Evolutionary conservation across 2,113 vertebrate species (phyloP).

Genomic region (Nicator chloris): DNA sequence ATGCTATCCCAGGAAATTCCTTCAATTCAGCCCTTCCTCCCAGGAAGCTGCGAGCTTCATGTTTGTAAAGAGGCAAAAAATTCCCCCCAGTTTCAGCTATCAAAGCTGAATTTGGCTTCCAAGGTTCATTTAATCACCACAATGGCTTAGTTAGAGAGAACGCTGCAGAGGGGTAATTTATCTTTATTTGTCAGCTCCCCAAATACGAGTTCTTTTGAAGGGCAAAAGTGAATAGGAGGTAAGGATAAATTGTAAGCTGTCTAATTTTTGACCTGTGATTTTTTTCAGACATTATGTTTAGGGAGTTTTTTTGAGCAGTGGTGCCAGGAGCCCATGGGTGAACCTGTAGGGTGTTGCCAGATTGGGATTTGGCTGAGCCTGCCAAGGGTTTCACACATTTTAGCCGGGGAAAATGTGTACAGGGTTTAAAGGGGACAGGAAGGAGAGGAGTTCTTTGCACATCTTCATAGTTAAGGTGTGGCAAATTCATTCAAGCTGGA

Average conservation of each 20-base stretch:
- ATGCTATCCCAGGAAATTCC: not conserved
- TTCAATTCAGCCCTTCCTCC: not conserved
- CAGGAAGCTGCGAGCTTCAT: not conserved
- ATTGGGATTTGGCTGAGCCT: not conserved
- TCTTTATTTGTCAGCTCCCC: conserved; percentile 74
- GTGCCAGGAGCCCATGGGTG: not conserved
- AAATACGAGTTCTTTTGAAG: conserved; percentile 55
- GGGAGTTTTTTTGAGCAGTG: not conserved
- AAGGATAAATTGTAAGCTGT: conserved; percentile 57
- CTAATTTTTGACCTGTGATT: not conserved
- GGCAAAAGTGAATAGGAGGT: conserved; percentile 50
- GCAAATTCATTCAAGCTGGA: not conserved
- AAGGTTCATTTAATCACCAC: conserved; percentile 50
- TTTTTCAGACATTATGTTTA: not conserved
- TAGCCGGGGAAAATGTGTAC: not conserved
- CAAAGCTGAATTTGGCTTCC: conserved; percentile 47
- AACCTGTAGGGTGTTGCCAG: not conserved
- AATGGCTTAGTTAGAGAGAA: conserved; percentile 63
- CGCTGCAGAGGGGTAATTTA: conserved; percentile 45
- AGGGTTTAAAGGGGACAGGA: not conserved
- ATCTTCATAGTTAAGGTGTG: not conserved
- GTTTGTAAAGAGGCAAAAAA: not conserved
- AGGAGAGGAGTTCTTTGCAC: not conserved
- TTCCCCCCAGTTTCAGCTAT: conserved; percentile 14
- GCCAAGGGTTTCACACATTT: rapidly evolving